Evolutionary conservation across 2,797 vertebrate genomes (phyloP), one percentile per base, ranked within the genome.

Genomic region (Echeneis naucrates): DNA sequence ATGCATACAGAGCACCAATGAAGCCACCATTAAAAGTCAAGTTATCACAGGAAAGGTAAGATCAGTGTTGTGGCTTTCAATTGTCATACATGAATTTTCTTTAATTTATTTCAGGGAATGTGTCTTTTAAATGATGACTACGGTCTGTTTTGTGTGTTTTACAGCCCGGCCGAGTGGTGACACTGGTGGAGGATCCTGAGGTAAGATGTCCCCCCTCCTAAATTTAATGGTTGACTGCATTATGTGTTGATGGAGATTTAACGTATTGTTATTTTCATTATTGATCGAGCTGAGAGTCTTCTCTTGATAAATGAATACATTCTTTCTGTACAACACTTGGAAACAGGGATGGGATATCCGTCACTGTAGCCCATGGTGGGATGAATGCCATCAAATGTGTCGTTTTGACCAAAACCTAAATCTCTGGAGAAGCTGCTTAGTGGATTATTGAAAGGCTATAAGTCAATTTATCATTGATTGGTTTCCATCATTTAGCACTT

Each of bases 91-190:
- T n/a, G n/a, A n/a, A n/a, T n/a, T n/a, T n/a, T n/a, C n/a, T n/a
- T n/a, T n/a, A n/a, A n/a, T n/a, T n/a, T n/a, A n/a, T n/a, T n/a
- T n/a, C n/a, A n/a, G n/a, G n/a, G n/a, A n/a, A n/a, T n/a, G n/a
- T n/a, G n/a, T n/a, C n/a, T 14, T 27, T 52, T 59, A 3, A 30
- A 27, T 44, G 37, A 14, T 42, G 38, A 3, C 32, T 19, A 48
- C 21, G 10, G 14, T 33, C 4, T 8, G 40, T 40, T 32, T 58
- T 69, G 21, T 87, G 84, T 77, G 80, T 61, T 75, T 60, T 47
- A 11, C 92, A 99, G 98, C 98, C 98, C 75, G 98, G 98, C 79
- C 97, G 98, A 88, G 98, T 99, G 64, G 97, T 99, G 86, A 99
- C 98, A 56, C 94, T 99, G 69, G 94, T 97, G 83, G 97, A 98